These are phyloP conservation scores for Boloria euphrosyne DNA, from an alignment of 2,888 invertebrate genomes.

Conservation along the genomic window DNA sequence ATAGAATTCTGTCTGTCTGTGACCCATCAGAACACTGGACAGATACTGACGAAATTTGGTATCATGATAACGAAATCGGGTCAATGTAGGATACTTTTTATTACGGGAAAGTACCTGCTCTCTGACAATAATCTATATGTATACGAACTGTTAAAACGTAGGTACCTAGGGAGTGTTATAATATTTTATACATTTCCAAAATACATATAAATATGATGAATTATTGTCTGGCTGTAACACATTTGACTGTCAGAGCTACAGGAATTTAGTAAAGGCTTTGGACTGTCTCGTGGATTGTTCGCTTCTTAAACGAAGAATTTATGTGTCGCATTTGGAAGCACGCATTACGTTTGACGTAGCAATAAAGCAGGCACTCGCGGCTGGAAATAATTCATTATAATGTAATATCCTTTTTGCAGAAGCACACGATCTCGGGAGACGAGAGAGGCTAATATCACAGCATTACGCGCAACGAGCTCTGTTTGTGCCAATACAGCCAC, in stretches of 20 bases:
- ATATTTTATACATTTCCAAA: neutral
- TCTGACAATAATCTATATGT: no score
- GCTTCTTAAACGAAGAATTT: slow-evolving; percentile 18
- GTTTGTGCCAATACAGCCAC: slow-evolving; percentile 22
- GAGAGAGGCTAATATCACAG: slow-evolving; percentile 41
- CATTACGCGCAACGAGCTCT: slow-evolving; percentile 38
- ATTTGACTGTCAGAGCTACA: slow-evolving; percentile 5
- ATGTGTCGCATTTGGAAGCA: slow-evolving; percentile 16
- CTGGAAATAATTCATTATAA: slow-evolving; percentile 45
- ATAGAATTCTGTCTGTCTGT: no score
- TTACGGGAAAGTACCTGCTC: no score
- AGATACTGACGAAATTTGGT: no score
- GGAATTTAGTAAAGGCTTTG: slow-evolving; percentile 2
- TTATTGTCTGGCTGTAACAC: neutral
- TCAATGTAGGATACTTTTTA: no score
- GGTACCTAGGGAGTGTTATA: no score
- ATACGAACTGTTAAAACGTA: no score
- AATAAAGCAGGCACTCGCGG: slow-evolving; percentile 37
- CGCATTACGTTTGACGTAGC: slow-evolving; percentile 35
- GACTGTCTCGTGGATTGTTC: slow-evolving; percentile 2
- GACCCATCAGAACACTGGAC: no score
- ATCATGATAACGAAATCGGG: no score
- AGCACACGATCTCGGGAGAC: slow-evolving; percentile 37
- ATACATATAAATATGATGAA: neutral
- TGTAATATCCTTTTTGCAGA: slow-evolving; percentile 39